These are phyloP conservation scores for Poecile atricapillus DNA, from an alignment of 2,113 vertebrate species.

Conservation along the genomic window DNA sequence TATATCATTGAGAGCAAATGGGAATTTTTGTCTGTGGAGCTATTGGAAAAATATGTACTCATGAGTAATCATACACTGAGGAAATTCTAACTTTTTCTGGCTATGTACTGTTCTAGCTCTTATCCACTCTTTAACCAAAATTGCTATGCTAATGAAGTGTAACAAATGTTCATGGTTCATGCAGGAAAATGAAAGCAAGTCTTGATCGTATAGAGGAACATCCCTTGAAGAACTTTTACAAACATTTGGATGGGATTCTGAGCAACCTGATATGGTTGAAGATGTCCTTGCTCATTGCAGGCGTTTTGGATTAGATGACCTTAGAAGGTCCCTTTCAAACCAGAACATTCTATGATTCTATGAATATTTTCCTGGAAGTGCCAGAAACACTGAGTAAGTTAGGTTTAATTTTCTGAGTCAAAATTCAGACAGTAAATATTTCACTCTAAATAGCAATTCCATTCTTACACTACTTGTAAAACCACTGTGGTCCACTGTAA, in stretches of 20 bases:
- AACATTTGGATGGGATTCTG: neutral
- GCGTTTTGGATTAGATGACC: neutral
- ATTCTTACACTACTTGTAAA: neutral
- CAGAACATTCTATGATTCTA: neutral
- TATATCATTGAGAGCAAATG: neutral
- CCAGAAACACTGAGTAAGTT: neutral
- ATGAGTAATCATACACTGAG: neutral
- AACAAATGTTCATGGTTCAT: neutral
- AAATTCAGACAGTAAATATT: neutral
- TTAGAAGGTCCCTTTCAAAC: neutral
- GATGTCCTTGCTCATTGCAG: neutral
- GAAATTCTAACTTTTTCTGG: neutral
- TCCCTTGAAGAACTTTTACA: neutral
- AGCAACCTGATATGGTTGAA: neutral
- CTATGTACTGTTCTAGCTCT: neutral
- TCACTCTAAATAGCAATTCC: neutral
- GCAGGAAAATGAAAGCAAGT: neutral
- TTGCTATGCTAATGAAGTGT: neutral
- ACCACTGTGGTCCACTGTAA: neutral
- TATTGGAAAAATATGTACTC: neutral
- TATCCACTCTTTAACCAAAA: neutral
- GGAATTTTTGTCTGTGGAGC: neutral
- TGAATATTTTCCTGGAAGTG: neutral
- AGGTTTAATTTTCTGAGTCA: neutral
- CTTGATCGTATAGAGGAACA: neutral